Evolutionary conservation across 2,797 vertebrate species (phyloP), one percentile per base, ranked within the genome.

Genomic region (Pipistrellus pipistrellus): DNA sequence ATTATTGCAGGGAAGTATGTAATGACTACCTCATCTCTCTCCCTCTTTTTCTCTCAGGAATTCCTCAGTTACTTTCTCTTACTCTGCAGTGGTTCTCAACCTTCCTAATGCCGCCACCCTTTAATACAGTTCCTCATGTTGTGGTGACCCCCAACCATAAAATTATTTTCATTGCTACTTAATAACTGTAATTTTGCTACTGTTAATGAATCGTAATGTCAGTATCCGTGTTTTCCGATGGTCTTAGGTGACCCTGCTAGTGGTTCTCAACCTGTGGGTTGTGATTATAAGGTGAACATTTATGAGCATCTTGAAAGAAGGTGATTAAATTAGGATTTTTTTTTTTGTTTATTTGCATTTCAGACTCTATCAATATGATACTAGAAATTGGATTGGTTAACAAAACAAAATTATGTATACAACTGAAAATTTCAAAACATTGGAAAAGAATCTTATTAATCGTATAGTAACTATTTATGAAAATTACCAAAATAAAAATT

Each of bases 401-500:
- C 8, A 82, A 93, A 92, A 59, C 12, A 91, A 84, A 21, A 13
- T 80, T 59, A 77, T 55, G 1, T 44, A 59, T 71, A 88, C 10
- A 44, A 87, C 23, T 85, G 66, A 77, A 90, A 71, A 59, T 94
- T 32, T 76, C 48, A 95, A 75, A 91, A 87, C 69, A 44, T 91
- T 91, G 8, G n/a, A 51, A 95, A 78, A 46, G 0, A 46, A 68
- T 89, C 57, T 80, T 89, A 64, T 48, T 93, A 80, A 86, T 92
- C 75, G 86, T 30, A 68, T 53, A 78, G 46, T 68, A 48, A 62
- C 77, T 85, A 92, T 83, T 27, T 17, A 46, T 90, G 48, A 87
- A 93, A 89, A 11, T 17, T 85, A 72, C 59, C 48, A 94, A 93
- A 89, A 81, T 91, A 71, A 80, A 88, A 66, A 95, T 73, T 27